These are phyloP conservation scores for Ennomos erosarius DNA, from an alignment of 2,888 invertebrate genomes.

Conservation along the genomic window DNA sequence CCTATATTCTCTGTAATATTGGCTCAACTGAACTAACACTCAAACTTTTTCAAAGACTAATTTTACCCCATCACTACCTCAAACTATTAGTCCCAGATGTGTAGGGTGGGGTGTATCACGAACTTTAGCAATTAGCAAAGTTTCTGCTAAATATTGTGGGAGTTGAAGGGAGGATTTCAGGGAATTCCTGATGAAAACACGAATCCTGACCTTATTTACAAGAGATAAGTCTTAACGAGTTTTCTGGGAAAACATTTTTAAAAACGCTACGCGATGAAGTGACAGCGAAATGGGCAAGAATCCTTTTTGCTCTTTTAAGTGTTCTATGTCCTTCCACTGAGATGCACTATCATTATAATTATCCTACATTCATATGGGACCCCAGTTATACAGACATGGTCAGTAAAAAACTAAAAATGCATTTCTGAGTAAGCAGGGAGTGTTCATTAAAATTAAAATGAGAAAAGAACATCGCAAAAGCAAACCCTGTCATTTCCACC, in stretches of 20 bases:
- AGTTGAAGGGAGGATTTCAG: constrained; percentile 5
- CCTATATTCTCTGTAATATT: too few relatives aligned
- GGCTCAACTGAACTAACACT: too few relatives aligned
- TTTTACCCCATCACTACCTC: constrained; percentile 29
- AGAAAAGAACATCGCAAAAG: constrained; percentile 7
- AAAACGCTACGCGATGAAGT: not conserved
- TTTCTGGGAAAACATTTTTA: not conserved
- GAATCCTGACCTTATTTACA: not conserved
- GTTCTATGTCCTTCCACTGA: too few relatives aligned
- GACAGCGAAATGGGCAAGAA: too few relatives aligned
- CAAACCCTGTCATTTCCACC: not conserved
- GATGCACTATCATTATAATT: too few relatives aligned
- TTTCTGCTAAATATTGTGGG: constrained; percentile 40
- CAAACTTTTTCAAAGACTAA: not conserved
- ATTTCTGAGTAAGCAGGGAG: too few relatives aligned
- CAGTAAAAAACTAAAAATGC: too few relatives aligned
- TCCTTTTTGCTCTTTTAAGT: too few relatives aligned
- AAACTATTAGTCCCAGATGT: constrained; percentile 54
- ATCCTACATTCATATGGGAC: too few relatives aligned
- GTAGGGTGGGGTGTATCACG: constrained; percentile 42
- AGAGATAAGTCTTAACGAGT: not conserved
- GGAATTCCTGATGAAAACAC: constrained; percentile 13
- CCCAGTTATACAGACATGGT: too few relatives aligned
- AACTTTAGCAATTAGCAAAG: constrained; percentile 59
- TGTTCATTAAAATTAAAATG: not conserved